Conservation (phyloP, 2,888 invertebrate genomes). For the Mimachlamys varia region DNA sequence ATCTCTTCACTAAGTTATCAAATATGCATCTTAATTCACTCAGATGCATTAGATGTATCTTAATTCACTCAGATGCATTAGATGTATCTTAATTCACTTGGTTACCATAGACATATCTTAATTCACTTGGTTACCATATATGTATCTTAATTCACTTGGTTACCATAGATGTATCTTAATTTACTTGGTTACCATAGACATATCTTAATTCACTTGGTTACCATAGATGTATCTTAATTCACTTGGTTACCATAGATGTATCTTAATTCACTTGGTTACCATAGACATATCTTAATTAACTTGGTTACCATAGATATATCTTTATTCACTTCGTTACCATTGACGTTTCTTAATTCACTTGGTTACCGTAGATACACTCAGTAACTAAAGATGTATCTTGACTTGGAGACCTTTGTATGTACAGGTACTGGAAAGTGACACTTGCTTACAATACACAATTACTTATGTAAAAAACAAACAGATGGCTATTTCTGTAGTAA, state of each 20-base stretch:
- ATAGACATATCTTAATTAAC: no score
- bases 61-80: neutral
- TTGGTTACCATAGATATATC: no score
- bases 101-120: neutral
- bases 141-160: neutral
- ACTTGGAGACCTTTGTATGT: neutral
- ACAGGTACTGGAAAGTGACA: neutral
- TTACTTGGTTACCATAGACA: neutral
- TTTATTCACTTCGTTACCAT: no score
- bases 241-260: no score
- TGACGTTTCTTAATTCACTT: no score
- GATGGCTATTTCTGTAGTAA: neutral
- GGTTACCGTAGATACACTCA: neutral
- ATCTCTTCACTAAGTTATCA: neutral
- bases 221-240: neutral
- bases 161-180: neutral
- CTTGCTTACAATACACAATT: neutral
- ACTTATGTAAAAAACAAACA: no score
- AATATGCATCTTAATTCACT: neutral
- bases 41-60: neutral
- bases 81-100: neutral
- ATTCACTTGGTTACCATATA: neutral
- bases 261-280: no score
- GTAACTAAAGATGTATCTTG: neutral
- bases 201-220: neutral